phyloP scores from a whole-genome alignment of 2,888 invertebrate species.

The Sisyra nigra region DNA sequence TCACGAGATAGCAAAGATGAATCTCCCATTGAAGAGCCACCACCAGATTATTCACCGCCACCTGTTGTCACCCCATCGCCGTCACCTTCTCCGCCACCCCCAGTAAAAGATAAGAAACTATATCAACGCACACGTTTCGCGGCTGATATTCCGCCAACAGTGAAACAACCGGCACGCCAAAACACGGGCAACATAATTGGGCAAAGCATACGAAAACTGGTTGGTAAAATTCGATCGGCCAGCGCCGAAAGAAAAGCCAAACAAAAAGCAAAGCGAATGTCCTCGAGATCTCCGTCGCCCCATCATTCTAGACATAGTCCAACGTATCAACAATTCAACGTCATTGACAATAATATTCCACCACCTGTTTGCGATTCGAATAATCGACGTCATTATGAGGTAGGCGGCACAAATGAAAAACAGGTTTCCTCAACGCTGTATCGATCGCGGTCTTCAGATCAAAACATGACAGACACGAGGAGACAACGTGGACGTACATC shows the following conservation, averaged over 20 bases:
- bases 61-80: constrained; percentile 23
- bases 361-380: constrained; percentile 1
- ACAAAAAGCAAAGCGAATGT: constrained; percentile 31
- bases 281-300: constrained; percentile 40
- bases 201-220: constrained; percentile 65
- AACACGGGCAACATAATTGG: constrained; percentile 35
- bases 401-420: constrained; percentile 12
- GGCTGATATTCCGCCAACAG: constrained; percentile 27
- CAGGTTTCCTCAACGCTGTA: constrained; percentile 10
- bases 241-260: constrained; percentile 49
- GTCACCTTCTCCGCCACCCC: constrained; percentile 20
- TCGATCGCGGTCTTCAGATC: constrained; percentile 21
- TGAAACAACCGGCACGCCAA: constrained; percentile 19
- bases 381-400: constrained; percentile 10
- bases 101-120: constrained; percentile 28
- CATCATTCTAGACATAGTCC: constrained; percentile 16
- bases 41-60: constrained; percentile 56
- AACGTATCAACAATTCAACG: constrained; percentile 37
- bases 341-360: constrained; percentile 33
- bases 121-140: constrained; percentile 60
- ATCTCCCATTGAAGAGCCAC: constrained; percentile 39
- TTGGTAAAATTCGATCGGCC: constrained; percentile 66
- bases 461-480: constrained; percentile 12
- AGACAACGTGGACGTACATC: constrained; percentile 22
- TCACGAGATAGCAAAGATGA: constrained; percentile 26